Evolutionary conservation across 2,797 vertebrate species (phyloP), one percentile per base, ranked within the genome.

Genomic region (Chiloscyllium punctatum): DNA sequence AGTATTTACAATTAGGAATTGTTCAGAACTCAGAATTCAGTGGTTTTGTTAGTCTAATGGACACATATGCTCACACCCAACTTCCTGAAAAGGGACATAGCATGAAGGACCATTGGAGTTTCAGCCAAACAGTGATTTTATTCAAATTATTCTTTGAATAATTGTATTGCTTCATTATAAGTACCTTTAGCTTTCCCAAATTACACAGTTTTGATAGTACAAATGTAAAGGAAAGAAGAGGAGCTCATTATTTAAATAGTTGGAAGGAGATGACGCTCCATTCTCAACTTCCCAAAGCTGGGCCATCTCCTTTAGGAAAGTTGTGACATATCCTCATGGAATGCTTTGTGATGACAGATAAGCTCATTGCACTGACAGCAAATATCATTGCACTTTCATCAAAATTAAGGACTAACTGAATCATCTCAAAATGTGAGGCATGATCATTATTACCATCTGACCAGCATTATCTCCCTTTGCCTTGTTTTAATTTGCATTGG

Each of bases 381-480:
- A 97, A 98, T 98, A 97, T 98, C 97, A 98, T 98, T 98, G 97
- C 97, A 98, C 97, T 97, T 98, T 98, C 98, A 98, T 98, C 98
- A 97, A 98, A 98, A 98, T 98, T 97, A 98, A 98, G 98, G 98
- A 97, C 98, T 98, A 98, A 97, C 97, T 97, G 97, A 97, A 97
- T 98, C 97, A 98, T 98, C 98, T 97, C 97, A 98, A 98, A 98
- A 98, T 98, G 48, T 97, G 97, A 97, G 96, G 97, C 96, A 97
- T 98, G 97, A 98, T 98, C 97, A 98, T 98, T 96, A 97, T 97
- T 98, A 98, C 98, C 97, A 97, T 97, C 97, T 98, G 97, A 97
- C 97, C 97, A 97, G 97, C 96, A 97, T 97, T 97, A 98, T 97
- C 96, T 96, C 13, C 57, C 68, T 94, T 30, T 74, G 18, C 96